Evolutionary conservation across 2,113 vertebrate genomes (phyloP), one percentile per base, ranked within the genome.

Genomic region (Cebidichthys violaceus): DNA sequence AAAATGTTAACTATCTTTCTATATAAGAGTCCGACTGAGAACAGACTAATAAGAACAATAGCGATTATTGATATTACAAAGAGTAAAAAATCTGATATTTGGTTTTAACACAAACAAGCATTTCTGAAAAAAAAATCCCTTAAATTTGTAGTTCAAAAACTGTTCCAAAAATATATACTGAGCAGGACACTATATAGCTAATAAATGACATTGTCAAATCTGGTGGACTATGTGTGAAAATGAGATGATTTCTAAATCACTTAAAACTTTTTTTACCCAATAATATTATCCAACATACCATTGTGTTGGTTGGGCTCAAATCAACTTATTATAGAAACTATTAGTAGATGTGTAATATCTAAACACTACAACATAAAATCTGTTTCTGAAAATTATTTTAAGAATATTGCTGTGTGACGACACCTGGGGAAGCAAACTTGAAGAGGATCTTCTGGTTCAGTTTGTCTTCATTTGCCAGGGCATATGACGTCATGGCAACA

Each of bases 401-500:
- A 39, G 3, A 47, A 50, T 39, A 29, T 4, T 50, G 7, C n/a
- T 33, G 13, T 70, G 39, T 39, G n/a, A 9, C 9, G 1, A 59
- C 4, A 97, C 96, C 96, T 93, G 27, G 86, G 57, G 95, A 93
- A 2, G 35, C 4, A 52, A n/a, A 95, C 50, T 90, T 91, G 77
- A 93, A 84, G 54, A 96, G 88, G 17, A 84, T 33, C 0, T 84
- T 33, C 59, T 50, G 47, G 81, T 92, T 75, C 79, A 94, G 31
- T 70, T 94, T 66, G 0, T 75, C 89, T 0, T 89, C 1, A 64
- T 94, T 86, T 75, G 95, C 94, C 82, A 99, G 85, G 20, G 97
- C 97, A 0, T 97, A 97, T 60, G 95, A 96, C 0, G 95, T 43
- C 50, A 99, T 87, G 54, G 96, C 96, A 64, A 96, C 93, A 0